Evolutionary conservation across 2,113 vertebrate genomes (phyloP).

Genomic region (Procavia capensis): DNA sequence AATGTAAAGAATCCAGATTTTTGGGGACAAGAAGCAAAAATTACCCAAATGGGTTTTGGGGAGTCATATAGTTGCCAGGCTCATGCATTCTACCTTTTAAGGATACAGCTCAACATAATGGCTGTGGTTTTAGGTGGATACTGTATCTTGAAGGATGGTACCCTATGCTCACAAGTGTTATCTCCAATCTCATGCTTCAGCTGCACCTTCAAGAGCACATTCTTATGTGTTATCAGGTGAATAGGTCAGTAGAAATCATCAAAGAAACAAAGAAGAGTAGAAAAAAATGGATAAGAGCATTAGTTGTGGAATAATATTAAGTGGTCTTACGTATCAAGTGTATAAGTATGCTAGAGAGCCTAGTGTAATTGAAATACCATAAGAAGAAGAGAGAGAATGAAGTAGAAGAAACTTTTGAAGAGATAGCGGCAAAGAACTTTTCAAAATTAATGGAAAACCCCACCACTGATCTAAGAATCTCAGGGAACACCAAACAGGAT

Average conservation of each 20-base stretch:
- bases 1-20: background rate
- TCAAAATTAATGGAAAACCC: background rate
- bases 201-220: background rate
- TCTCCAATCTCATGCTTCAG: background rate
- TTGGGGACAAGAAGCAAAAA: background rate
- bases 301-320: background rate
- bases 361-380: background rate
- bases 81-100: background rate
- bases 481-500: background rate
- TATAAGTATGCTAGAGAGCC: too few relatives aligned
- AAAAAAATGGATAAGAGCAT: background rate
- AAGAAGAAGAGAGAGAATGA: background rate
- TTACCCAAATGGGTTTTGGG: background rate
- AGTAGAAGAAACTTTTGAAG: background rate
- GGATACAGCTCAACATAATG: too few relatives aligned
- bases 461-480: background rate
- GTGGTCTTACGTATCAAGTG: background rate
- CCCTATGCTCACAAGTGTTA: background rate
- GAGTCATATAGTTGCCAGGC: background rate
- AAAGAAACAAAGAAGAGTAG: background rate
- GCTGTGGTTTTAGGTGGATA: background rate
- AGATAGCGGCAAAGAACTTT: background rate
- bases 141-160: background rate
- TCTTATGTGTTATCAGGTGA: background rate
- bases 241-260: background rate